Conservation (phyloP, 2,888 invertebrate genomes). For the Platynereis dumerilii region DNA sequence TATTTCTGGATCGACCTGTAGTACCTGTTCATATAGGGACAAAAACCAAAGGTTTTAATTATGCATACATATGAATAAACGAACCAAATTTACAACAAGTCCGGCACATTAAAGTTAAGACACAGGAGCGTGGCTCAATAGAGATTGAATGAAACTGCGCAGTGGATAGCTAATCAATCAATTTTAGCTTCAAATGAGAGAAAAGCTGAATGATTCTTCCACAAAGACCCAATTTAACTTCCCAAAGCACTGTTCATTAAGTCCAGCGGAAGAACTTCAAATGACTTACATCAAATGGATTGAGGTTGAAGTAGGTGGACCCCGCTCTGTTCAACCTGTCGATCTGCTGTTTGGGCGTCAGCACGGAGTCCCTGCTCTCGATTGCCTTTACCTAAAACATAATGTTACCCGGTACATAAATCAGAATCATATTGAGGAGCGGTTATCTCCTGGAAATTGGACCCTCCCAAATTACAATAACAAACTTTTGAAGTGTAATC, state of each 20-base stretch:
- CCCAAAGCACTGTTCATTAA: conserved; percentile 6
- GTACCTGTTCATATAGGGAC: conserved; percentile 48
- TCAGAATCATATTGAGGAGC: too few relatives aligned
- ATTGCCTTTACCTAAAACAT: conserved; percentile 90
- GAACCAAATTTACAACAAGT: background rate
- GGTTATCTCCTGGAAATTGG: too few relatives aligned
- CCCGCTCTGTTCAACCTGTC: conserved; percentile 94
- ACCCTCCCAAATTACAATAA: too few relatives aligned
- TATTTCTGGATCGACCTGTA: conserved; percentile 78
- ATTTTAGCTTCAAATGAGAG: background rate
- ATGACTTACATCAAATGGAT: conserved; percentile 73
- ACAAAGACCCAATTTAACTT: too few relatives aligned
- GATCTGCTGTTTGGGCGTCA: conserved; percentile 97
- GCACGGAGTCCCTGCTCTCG: conserved; percentile 93
- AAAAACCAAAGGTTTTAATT: too few relatives aligned
- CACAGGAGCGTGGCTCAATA: too few relatives aligned
- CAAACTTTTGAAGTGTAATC: too few relatives aligned
- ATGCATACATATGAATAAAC: conserved; percentile 3
- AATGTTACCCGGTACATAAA: too few relatives aligned
- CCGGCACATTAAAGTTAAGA: background rate
- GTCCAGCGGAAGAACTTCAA: conserved; percentile 18
- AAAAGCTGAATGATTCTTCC: too few relatives aligned
- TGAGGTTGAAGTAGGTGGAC: conserved; percentile 97
- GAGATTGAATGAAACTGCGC: too few relatives aligned
- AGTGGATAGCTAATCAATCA: too few relatives aligned